phyloP scores from a whole-genome alignment of 2,888 invertebrate genomes.

The Phymatocera aterrima region DNA sequence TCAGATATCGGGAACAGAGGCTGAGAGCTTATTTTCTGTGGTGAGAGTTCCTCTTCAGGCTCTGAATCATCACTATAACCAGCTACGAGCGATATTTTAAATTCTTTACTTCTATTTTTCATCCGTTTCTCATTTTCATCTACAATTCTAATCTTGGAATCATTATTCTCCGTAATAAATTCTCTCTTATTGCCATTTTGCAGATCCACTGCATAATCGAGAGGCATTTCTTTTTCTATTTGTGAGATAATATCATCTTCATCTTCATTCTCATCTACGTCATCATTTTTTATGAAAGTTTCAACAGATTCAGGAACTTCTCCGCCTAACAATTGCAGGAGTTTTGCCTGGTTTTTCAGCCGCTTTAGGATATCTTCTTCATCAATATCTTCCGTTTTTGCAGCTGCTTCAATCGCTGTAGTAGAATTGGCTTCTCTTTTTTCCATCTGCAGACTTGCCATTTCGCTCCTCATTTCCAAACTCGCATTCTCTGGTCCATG shows the following conservation, averaged over 20 bases:
- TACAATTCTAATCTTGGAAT: not conserved
- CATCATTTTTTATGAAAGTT: conserved; percentile 47
- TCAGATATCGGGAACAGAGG: conserved; percentile 75
- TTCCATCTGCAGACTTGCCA: not conserved
- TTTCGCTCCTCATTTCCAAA: not conserved
- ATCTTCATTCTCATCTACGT: not conserved
- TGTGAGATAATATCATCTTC: conserved; percentile 10
- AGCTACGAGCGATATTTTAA: conserved; percentile 75
- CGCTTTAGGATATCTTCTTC: conserved; percentile 72
- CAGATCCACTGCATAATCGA: not conserved
- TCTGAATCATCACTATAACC: conserved; percentile 78
- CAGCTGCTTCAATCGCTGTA: conserved; percentile 24
- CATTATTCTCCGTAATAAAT: not conserved
- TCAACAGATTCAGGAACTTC: conserved; percentile 70
- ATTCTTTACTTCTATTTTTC: conserved; percentile 48
- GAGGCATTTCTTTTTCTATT: conserved; percentile 12
- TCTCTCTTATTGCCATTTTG: not conserved
- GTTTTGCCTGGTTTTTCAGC: conserved; percentile 73
- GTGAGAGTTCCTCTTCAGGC: conserved; percentile 69
- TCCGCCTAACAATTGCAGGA: conserved; percentile 73
- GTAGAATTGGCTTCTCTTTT: not conserved
- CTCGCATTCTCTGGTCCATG: conserved; percentile 59
- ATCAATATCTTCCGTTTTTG: conserved; percentile 63
- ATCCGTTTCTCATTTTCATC: conserved; percentile 8
- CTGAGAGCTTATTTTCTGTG: conserved; percentile 63